Evolutionary conservation across 2,113 vertebrate genomes (phyloP).

Genomic region (Dicerorhinus sumatrensis): DNA sequence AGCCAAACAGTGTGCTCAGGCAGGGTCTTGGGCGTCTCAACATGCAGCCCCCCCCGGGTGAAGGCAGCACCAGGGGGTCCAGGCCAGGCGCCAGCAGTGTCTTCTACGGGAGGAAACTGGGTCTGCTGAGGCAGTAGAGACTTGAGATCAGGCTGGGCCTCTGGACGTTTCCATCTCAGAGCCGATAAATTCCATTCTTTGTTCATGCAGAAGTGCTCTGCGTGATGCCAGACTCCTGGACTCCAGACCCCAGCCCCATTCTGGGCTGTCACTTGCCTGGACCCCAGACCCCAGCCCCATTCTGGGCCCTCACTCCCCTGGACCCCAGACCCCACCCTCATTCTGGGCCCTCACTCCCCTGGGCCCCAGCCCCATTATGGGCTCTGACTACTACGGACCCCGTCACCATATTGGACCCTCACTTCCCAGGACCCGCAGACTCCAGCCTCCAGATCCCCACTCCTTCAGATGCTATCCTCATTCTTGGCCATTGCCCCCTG

Average conservation of each 20-base stretch:
- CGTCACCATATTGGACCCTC: too few species aligned
- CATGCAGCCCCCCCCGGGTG: background rate
- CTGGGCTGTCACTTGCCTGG: background rate
- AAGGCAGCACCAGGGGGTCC: background rate
- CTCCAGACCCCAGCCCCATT: background rate
- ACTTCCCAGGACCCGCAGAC: background rate
- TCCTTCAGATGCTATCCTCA: background rate
- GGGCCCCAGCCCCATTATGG: background rate
- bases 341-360: background rate
- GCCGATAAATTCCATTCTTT: too few species aligned
- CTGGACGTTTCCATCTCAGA: background rate
- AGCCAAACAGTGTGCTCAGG: background rate
- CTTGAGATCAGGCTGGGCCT: background rate
- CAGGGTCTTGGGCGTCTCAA: background rate
- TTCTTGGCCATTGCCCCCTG: background rate
- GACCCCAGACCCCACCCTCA: too few species aligned
- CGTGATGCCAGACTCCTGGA: background rate
- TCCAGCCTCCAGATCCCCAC: background rate
- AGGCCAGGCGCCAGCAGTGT: accelerated
- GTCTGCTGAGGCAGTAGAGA: background rate
- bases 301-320: background rate
- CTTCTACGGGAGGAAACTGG: background rate
- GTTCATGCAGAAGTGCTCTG: accelerated
- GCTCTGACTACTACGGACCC: background rate
- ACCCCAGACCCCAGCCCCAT: background rate